Evolutionary conservation across 2,113 vertebrate species (phyloP).

Genomic region (Damaliscus lunatus): DNA sequence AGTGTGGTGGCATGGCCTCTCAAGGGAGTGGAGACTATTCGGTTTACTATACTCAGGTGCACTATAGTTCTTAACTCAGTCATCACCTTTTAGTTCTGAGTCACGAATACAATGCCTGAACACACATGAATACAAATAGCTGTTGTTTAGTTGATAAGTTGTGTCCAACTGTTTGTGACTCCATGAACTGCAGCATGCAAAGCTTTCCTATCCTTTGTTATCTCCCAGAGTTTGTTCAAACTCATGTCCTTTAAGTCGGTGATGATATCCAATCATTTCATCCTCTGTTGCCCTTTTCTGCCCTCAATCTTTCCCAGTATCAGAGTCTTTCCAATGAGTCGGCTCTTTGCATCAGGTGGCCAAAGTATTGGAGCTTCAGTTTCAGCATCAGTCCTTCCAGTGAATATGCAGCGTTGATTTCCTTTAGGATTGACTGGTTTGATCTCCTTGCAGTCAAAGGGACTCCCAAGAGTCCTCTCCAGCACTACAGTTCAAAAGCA

Average conservation of each 20-base stretch:
- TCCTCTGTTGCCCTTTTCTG: neutral
- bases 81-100: neutral
- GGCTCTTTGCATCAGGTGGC: neutral
- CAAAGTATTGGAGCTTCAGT: neutral
- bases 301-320: neutral
- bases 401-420: neutral
- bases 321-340: neutral
- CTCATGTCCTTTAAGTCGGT: neutral
- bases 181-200: neutral
- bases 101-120: neutral
- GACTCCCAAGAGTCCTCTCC: neutral
- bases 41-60: neutral
- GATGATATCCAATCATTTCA: neutral
- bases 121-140: neutral
- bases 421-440: neutral
- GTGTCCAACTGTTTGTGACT: neutral
- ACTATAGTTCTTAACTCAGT: neutral
- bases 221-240: neutral
- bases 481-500: neutral
- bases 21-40: neutral
- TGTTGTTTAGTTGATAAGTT: neutral
- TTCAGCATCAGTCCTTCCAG: neutral
- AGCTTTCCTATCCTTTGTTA: neutral
- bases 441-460: neutral
- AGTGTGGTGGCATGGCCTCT: too few species aligned